Percentiles rank a stretch among this genome's conserved stretches.
Evolutionary conservation across 1,140 invertebrate species (phyloP).

Genomic region (Hyposmocoma kahamanoa): DNA sequence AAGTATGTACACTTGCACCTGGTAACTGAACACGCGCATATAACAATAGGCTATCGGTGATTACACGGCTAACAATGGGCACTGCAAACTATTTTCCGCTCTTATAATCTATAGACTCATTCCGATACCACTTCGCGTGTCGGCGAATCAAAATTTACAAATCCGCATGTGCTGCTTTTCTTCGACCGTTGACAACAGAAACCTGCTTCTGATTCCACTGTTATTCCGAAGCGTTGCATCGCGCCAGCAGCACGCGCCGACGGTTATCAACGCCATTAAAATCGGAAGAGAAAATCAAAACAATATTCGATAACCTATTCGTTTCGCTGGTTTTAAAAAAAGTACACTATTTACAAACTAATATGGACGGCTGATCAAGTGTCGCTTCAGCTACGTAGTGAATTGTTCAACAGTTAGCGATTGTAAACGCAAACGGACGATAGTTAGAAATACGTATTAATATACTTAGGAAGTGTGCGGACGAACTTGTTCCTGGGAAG

Average conservation of each 20-base stretch:
- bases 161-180: conserved; percentile 16
- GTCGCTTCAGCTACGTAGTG: no score
- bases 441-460: no score
- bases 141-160: background rate
- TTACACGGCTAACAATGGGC: background rate
- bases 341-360: conserved; percentile 27
- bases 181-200: conserved; percentile 13
- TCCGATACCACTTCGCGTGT: no score
- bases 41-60: background rate
- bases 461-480: conserved; percentile 7
- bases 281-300: conserved; percentile 24
- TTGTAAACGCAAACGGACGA: no score
- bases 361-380: background rate
- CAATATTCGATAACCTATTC: conserved; percentile 23
- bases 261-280: conserved; percentile 13
- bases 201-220: conserved; percentile 14
- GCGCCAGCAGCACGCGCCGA: conserved; percentile 32
- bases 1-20: background rate
- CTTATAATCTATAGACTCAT: no score
- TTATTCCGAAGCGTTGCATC: conserved; percentile 36
- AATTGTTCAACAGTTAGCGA: no score
- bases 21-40: background rate
- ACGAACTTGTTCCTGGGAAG: conserved; percentile 32
- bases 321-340: conserved; percentile 23
- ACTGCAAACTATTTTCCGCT: background rate